Percentiles rank a stretch among this genome's conserved stretches.
These are phyloP conservation scores for Tyto alba DNA, from an alignment of 2,113 vertebrate species.

Conservation along the genomic window DNA sequence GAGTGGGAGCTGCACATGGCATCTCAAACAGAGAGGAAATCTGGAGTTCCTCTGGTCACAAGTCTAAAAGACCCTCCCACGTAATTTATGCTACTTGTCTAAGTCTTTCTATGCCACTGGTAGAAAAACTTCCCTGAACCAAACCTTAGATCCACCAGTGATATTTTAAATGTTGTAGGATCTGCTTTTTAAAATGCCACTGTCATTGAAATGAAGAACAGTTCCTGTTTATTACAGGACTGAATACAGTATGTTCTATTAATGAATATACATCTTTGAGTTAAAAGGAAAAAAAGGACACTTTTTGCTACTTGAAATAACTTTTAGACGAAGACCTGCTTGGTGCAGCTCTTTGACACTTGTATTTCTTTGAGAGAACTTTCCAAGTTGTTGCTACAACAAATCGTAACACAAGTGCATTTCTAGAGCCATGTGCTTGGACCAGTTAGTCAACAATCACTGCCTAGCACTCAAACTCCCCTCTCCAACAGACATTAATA, in stretches of 20 bases:
- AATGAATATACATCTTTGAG: background rate
- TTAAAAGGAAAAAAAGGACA: background rate
- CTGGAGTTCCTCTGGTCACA: background rate
- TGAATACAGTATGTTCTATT: background rate
- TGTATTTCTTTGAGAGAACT: background rate
- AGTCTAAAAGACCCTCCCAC: background rate
- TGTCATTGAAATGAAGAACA: background rate
- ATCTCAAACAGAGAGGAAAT: background rate
- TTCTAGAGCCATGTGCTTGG: background rate
- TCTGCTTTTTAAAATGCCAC: background rate
- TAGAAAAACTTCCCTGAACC: background rate
- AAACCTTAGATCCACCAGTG: background rate
- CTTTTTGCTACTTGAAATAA: background rate
- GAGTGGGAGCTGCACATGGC: background rate
- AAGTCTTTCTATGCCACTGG: background rate
- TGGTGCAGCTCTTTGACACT: background rate
- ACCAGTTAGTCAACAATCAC: background rate
- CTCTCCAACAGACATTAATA: background rate
- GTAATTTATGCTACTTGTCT: background rate
- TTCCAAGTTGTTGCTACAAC: background rate
- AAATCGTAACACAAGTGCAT: background rate
- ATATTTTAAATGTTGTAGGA: background rate
- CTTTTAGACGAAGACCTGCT: background rate
- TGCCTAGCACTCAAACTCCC: background rate
- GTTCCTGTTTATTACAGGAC: background rate